These are phyloP conservation scores for Stigmatopora argus DNA, from an alignment of 2,113 vertebrate species.

Conservation along the genomic window DNA sequence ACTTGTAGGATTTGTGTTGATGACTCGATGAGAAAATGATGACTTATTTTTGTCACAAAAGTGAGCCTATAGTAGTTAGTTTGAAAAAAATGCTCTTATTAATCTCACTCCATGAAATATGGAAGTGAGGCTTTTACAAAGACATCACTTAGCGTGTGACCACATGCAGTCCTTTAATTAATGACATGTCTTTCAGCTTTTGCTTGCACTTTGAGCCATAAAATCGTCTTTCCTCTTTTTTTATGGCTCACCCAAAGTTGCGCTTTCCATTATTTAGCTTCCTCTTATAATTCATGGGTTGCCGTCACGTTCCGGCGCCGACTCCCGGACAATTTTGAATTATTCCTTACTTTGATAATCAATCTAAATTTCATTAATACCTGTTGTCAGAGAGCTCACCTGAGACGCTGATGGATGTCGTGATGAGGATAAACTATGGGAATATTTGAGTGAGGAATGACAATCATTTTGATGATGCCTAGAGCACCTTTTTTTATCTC, in stretches of 20 bases:
- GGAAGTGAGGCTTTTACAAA: constrained; percentile 28
- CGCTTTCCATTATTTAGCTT: constrained; percentile 39
- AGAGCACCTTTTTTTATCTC: background rate
- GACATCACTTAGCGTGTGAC: constrained; percentile 28
- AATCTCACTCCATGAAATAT: constrained; percentile 23
- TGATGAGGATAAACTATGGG: constrained; percentile 30
- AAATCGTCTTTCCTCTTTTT: too few species aligned
- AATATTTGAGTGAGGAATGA: constrained; percentile 26
- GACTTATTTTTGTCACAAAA: background rate
- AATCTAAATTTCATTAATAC: constrained; percentile 47
- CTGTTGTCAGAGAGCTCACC: constrained; percentile 25
- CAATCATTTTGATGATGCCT: constrained; percentile 25
- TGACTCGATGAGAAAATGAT: background rate
- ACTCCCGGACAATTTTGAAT: constrained; percentile 21
- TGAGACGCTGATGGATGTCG: constrained; percentile 11
- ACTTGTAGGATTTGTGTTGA: background rate
- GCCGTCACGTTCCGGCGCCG: constrained; percentile 20
- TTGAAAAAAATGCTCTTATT: constrained; percentile 23
- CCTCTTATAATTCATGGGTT: constrained; percentile 35
- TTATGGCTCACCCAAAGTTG: constrained; percentile 16
- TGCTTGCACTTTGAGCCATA: too few species aligned
- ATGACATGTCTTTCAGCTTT: constrained; percentile 44
- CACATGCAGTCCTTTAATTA: constrained; percentile 25
- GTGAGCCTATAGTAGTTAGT: constrained; percentile 4
- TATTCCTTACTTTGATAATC: constrained; percentile 38